phyloP scores from a whole-genome alignment of 2,888 invertebrate species.

The Smittia aterrima region DNA sequence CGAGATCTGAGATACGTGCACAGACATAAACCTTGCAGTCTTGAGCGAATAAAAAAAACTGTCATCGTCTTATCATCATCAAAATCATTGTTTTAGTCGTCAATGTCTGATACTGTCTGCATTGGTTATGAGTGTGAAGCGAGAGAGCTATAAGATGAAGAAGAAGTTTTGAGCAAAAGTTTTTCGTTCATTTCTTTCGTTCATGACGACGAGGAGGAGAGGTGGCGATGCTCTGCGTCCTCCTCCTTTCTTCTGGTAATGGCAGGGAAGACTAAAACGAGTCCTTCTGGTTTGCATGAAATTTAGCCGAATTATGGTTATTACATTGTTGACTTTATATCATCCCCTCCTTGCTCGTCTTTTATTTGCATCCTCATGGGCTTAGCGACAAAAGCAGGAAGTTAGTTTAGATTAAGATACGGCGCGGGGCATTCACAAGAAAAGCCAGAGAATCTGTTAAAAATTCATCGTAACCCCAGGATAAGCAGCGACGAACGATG shows the following conservation, averaged over 20 bases:
- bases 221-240: background rate
- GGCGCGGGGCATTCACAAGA: background rate
- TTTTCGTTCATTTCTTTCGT: conserved; percentile 13
- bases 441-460: background rate
- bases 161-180: conserved; percentile 16
- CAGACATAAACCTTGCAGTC: no score
- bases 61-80: conserved; percentile 33
- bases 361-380: conserved; percentile 31
- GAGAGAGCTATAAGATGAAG: conserved; percentile 28
- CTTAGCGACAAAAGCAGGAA: conserved; percentile 23
- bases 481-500: background rate
- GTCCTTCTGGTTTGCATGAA: conserved; percentile 28
- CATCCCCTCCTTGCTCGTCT: background rate
- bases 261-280: background rate
- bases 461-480: conserved; percentile 9
- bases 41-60: background rate
- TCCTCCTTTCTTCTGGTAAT: background rate
- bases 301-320: conserved; percentile 34
- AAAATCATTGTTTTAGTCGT: conserved; percentile 38
- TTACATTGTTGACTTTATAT: conserved; percentile 39
- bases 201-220: background rate
- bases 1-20: no score
- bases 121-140: conserved; percentile 30
- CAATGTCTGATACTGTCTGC: conserved; percentile 32
- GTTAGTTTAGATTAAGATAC: conserved; percentile 32